These are phyloP conservation scores for Yponomeuta malinellus DNA, from an alignment of 2,888 invertebrate genomes.

Conservation along the genomic window DNA sequence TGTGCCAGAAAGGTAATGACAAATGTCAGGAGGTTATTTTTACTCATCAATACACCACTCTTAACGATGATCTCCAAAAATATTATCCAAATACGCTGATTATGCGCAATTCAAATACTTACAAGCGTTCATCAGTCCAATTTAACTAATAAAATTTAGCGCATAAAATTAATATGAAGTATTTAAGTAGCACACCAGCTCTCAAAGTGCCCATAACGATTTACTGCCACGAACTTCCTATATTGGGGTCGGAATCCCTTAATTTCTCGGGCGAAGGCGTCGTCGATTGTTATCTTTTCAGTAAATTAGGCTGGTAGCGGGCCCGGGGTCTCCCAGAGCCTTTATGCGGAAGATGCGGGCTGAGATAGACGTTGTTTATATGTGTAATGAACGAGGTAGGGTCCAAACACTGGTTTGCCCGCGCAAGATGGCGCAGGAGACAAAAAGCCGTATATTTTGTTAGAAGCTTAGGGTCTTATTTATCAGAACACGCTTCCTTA, in stretches of 20 bases:
- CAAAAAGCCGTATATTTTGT: no score
- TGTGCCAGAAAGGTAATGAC: no score
- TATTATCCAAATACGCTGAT: no score
- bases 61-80: no score
- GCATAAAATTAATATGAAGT: not conserved
- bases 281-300: not conserved
- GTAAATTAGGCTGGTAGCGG: not conserved
- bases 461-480: no score
- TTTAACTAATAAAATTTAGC: no score
- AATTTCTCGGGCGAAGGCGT: slow-evolving; percentile 1
- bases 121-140: no score
- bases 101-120: no score
- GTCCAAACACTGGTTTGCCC: not conserved
- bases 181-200: not conserved
- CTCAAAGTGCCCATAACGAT: not conserved
- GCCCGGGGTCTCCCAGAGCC: not conserved
- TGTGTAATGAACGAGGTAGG: not conserved
- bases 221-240: not conserved
- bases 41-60: no score
- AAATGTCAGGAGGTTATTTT: no score
- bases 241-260: not conserved
- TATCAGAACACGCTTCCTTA: no score
- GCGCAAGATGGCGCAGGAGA: not conserved
- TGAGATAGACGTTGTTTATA: not conserved
- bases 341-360: slow-evolving; percentile 1